Percentiles rank a stretch among this genome's conserved stretches.
phyloP scores from a whole-genome alignment of 1,140 invertebrate genomes.

The Phocides pigmalion region DNA sequence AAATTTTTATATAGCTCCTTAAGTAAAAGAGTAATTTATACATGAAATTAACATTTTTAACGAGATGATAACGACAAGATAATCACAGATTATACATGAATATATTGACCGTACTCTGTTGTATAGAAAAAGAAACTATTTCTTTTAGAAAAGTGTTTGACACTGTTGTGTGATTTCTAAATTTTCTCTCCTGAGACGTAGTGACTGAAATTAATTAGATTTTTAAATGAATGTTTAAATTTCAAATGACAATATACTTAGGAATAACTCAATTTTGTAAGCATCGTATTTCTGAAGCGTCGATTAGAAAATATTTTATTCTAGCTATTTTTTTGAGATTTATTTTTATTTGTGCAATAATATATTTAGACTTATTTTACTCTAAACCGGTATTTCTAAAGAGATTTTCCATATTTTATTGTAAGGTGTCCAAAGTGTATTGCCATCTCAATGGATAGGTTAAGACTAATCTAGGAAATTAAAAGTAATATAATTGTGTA shows the following conservation, averaged over 20 bases:
- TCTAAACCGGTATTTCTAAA: too few species aligned
- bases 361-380: too few species aligned
- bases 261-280: too few species aligned
- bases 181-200: constrained; percentile 27
- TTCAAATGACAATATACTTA: not conserved
- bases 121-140: constrained; percentile 18
- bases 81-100: constrained; percentile 10
- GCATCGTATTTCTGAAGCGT: too few species aligned
- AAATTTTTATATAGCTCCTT: constrained; percentile 52
- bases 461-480: constrained; percentile 21
- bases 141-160: constrained; percentile 28
- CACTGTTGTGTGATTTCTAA: constrained; percentile 25
- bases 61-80: constrained; percentile 23
- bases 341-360: too few species aligned
- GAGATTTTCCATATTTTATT: too few species aligned
- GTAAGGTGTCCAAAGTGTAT: not conserved
- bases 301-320: too few species aligned
- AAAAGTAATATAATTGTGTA: constrained; percentile 18
- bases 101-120: constrained; percentile 22
- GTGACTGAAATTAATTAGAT: constrained; percentile 33
- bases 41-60: constrained; percentile 37
- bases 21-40: constrained; percentile 50
- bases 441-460: constrained; percentile 27
- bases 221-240: constrained; percentile 2
- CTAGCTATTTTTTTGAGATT: too few species aligned